phyloP scores from a whole-genome alignment of 2,797 vertebrate species.

The Thunnus albacares region DNA sequence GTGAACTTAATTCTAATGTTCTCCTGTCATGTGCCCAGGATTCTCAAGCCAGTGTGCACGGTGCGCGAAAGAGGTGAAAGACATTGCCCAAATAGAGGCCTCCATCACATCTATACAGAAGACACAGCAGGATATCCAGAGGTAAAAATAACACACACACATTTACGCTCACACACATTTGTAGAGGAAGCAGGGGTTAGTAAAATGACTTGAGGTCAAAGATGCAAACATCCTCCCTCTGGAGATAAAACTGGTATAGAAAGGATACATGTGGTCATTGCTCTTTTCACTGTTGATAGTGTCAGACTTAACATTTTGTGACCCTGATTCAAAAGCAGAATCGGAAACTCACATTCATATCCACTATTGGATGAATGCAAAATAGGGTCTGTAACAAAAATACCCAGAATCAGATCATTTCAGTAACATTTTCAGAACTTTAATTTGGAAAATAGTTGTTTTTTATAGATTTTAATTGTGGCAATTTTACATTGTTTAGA shows the following conservation, averaged over 20 bases:
- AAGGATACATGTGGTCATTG: no score
- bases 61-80: slow-evolving; percentile 90
- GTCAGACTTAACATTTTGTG: neutral
- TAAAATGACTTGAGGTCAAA: neutral
- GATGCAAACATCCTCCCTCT: neutral
- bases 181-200: no score
- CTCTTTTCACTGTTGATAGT: no score
- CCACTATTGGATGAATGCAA: neutral
- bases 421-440: neutral
- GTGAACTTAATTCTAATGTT: neutral
- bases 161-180: no score
- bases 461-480: neutral
- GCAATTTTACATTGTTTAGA: neutral
- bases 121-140: slow-evolving; percentile 95
- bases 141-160: slow-evolving; percentile 75
- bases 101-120: slow-evolving; percentile 91
- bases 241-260: neutral
- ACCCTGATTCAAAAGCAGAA: neutral
- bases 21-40: slow-evolving; percentile 62
- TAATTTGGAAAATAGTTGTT: neutral
- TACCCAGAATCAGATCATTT: neutral
- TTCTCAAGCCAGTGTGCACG: slow-evolving; percentile 86
- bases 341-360: neutral
- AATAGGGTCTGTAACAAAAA: neutral
- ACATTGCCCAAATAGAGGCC: slow-evolving; percentile 90